Evolutionary conservation across 92 coral and sea anemone species (phyloP).

Genomic region (Porites rus): DNA sequence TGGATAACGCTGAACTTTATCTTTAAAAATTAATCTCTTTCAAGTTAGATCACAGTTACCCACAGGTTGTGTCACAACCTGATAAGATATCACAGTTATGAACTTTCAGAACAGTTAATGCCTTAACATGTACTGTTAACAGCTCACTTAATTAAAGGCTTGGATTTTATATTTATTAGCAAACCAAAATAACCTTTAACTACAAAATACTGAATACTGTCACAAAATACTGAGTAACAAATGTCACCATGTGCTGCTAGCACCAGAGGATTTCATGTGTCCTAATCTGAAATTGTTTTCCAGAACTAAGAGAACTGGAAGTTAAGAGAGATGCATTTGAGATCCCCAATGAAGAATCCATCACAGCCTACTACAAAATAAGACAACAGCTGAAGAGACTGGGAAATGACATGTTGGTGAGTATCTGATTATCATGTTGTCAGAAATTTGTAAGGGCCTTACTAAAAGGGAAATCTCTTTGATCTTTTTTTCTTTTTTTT

Average conservation of each 20-base stretch:
- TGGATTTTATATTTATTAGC: too few species aligned
- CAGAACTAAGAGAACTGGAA: constrained; percentile 90
- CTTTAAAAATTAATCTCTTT: too few species aligned
- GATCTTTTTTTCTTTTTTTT: background rate
- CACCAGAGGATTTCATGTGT: background rate
- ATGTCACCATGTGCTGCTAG: background rate
- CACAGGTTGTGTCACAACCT: too few species aligned
- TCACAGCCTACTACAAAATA: constrained; percentile 90
- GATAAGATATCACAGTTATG: too few species aligned
- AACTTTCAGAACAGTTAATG: too few species aligned
- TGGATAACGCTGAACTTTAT: too few species aligned
- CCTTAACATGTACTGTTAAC: too few species aligned
- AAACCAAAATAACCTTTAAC: too few species aligned
- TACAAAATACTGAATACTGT: too few species aligned
- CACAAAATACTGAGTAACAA: too few species aligned
- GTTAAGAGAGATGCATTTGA: constrained; percentile 79
- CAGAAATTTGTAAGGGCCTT: background rate
- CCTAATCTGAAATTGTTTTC: background rate
- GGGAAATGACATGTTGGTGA: constrained; percentile 92
- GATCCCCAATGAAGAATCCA: constrained; percentile 94
- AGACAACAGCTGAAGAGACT: constrained; percentile 94
- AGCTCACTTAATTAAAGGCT: too few species aligned
- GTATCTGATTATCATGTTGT: background rate
- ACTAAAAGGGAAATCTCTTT: background rate
- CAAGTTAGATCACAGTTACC: too few species aligned